These are phyloP conservation scores for Venustaconcha ellipsiformis DNA, from an alignment of 1,140 invertebrate species.

Conservation along the genomic window DNA sequence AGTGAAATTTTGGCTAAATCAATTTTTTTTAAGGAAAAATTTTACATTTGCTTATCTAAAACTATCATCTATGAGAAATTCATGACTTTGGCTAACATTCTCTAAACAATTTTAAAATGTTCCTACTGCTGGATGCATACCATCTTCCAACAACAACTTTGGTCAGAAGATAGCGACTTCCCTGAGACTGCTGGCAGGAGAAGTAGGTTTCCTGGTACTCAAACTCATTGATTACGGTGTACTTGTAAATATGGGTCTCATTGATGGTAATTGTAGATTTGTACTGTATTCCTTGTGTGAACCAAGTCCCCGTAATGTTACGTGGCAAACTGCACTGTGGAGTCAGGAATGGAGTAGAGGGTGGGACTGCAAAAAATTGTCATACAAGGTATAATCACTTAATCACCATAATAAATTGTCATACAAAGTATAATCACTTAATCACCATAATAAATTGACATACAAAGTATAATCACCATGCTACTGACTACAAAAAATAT, in stretches of 20 bases:
- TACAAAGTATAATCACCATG: constrained; percentile 7
- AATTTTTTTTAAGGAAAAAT: background rate
- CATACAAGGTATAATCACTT: constrained; percentile 7
- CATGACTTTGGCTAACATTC: background rate
- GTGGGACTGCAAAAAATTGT: constrained; percentile 45
- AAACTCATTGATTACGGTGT: constrained; percentile 84
- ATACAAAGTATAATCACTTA: constrained; percentile 7
- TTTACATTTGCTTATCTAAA: too few species aligned
- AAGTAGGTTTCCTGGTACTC: constrained; percentile 89
- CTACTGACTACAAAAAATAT: too few species aligned
- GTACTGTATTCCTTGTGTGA: constrained; percentile 83
- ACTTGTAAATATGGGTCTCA: constrained; percentile 94
- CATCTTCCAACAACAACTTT: constrained; percentile 95
- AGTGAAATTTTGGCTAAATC: background rate
- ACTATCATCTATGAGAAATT: background rate
- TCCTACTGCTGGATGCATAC: constrained; percentile 69
- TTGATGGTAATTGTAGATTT: constrained; percentile 94
- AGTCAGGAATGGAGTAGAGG: constrained; percentile 73
- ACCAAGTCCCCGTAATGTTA: constrained; percentile 95
- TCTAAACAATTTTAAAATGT: background rate
- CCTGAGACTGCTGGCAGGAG: constrained; percentile 90
- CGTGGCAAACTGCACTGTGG: constrained; percentile 91
- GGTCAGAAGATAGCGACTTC: constrained; percentile 93
- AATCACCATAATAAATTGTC: constrained; percentile 16
- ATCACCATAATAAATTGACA: constrained; percentile 2